Base-by-base conservation (phyloP, 1,140 invertebrate genomes). In the Polypedilum vanderplanki region DNA sequence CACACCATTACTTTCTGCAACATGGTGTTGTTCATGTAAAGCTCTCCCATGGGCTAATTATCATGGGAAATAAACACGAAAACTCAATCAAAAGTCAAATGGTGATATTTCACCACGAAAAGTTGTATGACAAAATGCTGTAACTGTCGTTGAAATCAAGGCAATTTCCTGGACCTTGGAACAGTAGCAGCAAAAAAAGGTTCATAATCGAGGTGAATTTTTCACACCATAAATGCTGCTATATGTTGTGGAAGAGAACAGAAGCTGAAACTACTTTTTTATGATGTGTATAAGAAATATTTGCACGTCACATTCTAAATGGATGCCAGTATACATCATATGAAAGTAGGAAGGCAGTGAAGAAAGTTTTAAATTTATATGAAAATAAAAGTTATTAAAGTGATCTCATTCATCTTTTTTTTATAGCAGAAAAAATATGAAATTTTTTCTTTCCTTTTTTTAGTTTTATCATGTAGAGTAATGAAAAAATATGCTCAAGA, bases 331-430 rank as follows among this genome's bases (percentile, higher is more conserved):
- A 57, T 57, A 57, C n/a, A 57, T 57, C 46, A 57, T 12, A 46
- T 15, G 15, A 8, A 46, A 46, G 41, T 46, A 12, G 46, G 12
- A 57, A n/a, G 12, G 46, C 46, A 57, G n/a, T 4, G n/a, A 57
- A 57, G n/a, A 57, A 57, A 57, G 46, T 57, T 57, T 57, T 57
- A 57, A 57, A 57, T 57, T 57, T 57, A 57, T 57, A 57, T 57
- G 46, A 57, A 57, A n/a, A 57, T 57, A 57, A 57, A 57, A 57
- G 46, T 57, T 57, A 57, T 57, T 57, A 57, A 57, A 57, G 46
- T 15, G 46, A 57, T 57, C 46, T 57, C 46, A 57, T 57, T 57
- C 46, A 57, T 57, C 46, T 57, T n/a, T n/a, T 57, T 57, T n/a
- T n/a, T n/a, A n/a, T n/a, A n/a, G n/a, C n/a, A n/a, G n/a, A n/a